These are phyloP conservation scores for Falco columbarius DNA, from an alignment of 2,797 vertebrate species.

Conservation along the genomic window DNA sequence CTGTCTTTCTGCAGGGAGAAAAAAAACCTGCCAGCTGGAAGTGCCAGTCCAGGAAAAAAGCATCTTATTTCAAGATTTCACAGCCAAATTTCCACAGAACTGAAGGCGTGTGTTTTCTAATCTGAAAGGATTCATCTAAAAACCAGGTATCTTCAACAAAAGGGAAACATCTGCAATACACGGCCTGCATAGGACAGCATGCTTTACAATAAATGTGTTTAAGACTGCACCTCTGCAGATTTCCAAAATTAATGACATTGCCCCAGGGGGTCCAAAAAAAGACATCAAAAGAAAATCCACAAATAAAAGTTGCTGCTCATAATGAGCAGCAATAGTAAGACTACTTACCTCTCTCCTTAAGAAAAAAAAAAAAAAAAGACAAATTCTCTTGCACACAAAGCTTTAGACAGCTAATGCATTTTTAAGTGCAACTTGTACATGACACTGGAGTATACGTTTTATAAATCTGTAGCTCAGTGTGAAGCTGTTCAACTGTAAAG, in stretches of 20 bases:
- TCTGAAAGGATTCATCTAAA: background rate
- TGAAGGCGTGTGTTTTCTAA: background rate
- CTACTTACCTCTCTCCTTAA: no score
- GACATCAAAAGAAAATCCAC: background rate
- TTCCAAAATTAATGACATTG: background rate
- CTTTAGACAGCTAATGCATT: background rate
- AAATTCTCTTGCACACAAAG: background rate
- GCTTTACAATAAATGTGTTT: background rate
- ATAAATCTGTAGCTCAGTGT: background rate
- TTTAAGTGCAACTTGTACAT: background rate
- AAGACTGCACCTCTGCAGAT: background rate
- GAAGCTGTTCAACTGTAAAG: background rate
- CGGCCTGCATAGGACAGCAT: background rate
- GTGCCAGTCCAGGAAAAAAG: background rate
- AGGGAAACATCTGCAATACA: background rate
- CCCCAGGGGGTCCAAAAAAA: background rate
- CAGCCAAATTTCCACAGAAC: background rate
- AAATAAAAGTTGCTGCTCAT: background rate
- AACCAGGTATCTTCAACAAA: background rate
- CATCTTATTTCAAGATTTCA: background rate
- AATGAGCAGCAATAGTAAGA: background rate
- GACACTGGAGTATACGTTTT: rapidly evolving
- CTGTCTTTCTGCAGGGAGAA: background rate
- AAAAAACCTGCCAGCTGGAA: background rate
- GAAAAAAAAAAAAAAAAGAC: background rate